phyloP scores from a whole-genome alignment of 1,140 invertebrate genomes.

The Drosophila gunungcola region DNA sequence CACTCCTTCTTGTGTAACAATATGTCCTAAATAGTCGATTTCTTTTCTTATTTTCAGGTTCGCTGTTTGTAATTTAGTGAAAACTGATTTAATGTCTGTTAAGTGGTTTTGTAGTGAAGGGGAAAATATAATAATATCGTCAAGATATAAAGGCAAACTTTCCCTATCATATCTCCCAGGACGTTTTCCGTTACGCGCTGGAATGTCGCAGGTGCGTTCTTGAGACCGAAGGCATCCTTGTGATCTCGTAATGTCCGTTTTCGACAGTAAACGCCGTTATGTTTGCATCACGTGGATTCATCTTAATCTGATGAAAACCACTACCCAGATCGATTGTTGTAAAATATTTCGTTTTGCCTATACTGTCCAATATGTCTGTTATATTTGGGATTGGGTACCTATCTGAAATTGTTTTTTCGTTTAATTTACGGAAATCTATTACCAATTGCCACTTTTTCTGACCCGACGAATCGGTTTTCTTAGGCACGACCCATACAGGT shows the following conservation, averaged over 20 bases:
- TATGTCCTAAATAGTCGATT: slow-evolving; percentile 4
- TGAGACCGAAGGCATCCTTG: too few relatives aligned
- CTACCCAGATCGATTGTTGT: slow-evolving; percentile 2
- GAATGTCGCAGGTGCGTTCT: slow-evolving; percentile 6
- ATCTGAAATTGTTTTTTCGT: slow-evolving; percentile 8
- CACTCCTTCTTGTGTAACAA: slow-evolving; percentile 5
- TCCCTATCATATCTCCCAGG: slow-evolving; percentile 3
- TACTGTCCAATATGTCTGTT: background rate
- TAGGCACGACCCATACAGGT: slow-evolving; percentile 18
- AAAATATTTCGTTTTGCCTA: slow-evolving; percentile 2
- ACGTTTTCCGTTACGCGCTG: slow-evolving; percentile 15
- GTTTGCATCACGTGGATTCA: background rate
- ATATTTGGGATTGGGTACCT: slow-evolving; percentile 2
- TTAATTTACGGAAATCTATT: slow-evolving; percentile 22
- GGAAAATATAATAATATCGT: slow-evolving; percentile 5
- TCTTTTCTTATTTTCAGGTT: slow-evolving; percentile 6
- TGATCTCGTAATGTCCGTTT: slow-evolving; percentile 10
- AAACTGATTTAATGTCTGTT: slow-evolving; percentile 14
- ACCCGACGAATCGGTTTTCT: background rate
- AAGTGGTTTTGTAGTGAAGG: slow-evolving; percentile 12
- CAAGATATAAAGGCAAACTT: slow-evolving; percentile 3
- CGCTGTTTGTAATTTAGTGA: slow-evolving; percentile 15
- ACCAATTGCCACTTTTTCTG: slow-evolving; percentile 19
- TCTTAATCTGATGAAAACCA: slow-evolving; percentile 7
- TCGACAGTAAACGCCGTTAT: slow-evolving; percentile 17